phyloP scores from a whole-genome alignment of 2,797 vertebrate species.

The Galago senegalensis region DNA sequence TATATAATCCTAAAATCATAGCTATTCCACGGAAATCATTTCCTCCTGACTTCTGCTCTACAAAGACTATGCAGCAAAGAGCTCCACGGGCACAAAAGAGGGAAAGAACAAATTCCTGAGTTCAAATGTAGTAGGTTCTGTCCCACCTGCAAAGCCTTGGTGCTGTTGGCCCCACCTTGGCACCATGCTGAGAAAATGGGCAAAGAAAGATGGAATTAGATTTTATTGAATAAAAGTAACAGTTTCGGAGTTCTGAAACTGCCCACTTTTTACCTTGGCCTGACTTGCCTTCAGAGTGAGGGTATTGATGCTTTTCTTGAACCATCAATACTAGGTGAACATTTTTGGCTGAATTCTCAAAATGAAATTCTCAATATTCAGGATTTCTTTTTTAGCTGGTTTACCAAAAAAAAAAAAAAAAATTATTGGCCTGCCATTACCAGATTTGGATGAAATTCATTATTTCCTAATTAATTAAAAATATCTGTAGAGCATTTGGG shows the following conservation, averaged over 20 bases:
- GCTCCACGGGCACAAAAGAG: background rate
- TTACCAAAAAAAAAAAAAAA: background rate
- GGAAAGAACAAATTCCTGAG: background rate
- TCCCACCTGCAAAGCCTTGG: background rate
- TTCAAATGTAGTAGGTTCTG: background rate
- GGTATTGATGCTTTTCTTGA: background rate
- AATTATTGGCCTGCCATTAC: background rate
- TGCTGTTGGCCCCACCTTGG: background rate
- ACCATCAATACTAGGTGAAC: background rate
- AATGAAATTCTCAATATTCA: background rate
- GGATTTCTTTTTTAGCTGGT: background rate
- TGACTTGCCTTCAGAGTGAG: background rate
- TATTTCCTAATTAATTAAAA: slow-evolving; percentile 2
- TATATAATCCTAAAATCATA: slow-evolving; percentile 68
- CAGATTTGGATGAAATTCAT: background rate
- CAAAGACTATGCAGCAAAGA: background rate
- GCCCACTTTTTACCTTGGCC: background rate
- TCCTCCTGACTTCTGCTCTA: background rate
- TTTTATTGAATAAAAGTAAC: background rate
- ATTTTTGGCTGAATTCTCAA: background rate
- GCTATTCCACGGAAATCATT: slow-evolving; percentile 62
- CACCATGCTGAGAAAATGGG: background rate
- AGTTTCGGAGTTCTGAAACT: background rate
- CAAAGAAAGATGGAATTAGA: background rate
- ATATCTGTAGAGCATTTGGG: background rate